phyloP scores from a whole-genome alignment of 2,888 invertebrate genomes.

The Seira ritae region DNA sequence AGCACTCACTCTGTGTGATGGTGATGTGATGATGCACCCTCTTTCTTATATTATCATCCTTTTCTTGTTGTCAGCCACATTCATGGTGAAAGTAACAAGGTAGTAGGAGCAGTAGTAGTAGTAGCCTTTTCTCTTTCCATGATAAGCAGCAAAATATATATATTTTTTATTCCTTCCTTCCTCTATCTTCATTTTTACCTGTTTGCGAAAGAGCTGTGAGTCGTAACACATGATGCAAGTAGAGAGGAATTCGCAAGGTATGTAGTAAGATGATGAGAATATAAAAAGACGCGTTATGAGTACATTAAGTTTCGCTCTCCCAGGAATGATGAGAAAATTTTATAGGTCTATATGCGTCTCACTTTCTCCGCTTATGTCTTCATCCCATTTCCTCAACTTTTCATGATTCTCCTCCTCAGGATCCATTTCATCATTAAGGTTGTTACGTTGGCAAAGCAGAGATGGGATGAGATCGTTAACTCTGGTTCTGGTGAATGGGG shows the following conservation, averaged over 20 bases:
- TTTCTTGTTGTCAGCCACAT: not conserved
- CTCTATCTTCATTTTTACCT: not conserved
- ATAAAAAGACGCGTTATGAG: conserved; percentile 1
- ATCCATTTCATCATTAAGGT: not conserved
- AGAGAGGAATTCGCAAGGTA: not conserved
- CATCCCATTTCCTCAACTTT: not conserved
- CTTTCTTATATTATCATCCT: no score
- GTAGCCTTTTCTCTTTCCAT: not conserved
- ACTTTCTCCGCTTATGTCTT: not conserved
- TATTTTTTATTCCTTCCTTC: conserved; percentile 9
- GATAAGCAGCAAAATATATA: not conserved
- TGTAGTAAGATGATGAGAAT: not conserved
- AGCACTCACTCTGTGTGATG: not conserved
- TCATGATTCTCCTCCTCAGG: not conserved
- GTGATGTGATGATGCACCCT: conserved; percentile 1
- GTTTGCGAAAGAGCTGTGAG: conserved; percentile 5
- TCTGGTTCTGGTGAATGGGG: not conserved
- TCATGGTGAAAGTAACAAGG: not conserved
- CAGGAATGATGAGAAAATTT: conserved; percentile 1
- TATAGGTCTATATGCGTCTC: not conserved
- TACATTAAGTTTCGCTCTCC: not conserved
- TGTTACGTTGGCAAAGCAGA: not conserved
- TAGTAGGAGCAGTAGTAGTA: no score
- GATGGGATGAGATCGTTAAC: not conserved
- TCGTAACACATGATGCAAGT: not conserved